Percentiles rank a stretch among this genome's conserved stretches.
Conservation (phyloP, 2,888 invertebrate genomes). For the Rhamnusium bicolor region DNA sequence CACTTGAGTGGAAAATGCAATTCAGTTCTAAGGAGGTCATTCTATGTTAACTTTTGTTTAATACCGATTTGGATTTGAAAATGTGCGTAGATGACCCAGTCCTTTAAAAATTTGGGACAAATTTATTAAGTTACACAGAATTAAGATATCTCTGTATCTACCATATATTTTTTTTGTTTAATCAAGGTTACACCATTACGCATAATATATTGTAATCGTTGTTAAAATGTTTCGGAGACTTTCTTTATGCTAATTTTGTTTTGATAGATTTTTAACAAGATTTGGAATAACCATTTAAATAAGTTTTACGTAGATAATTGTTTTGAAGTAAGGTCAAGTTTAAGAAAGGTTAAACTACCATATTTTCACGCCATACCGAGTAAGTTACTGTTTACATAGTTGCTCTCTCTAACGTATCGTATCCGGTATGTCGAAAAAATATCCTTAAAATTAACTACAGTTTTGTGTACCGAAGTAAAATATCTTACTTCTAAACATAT, state of each 20-base stretch:
- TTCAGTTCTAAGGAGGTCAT: neutral
- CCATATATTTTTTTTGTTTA: too few species aligned
- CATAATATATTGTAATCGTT: neutral
- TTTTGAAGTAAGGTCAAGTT: neutral
- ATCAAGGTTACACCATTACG: neutral
- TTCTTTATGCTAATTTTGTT: neutral
- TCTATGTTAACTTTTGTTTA: neutral
- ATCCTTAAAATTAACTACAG: too few species aligned
- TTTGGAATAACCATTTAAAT: neutral
- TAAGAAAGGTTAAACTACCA: neutral
- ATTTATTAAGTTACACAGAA: neutral
- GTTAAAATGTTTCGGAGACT: neutral
- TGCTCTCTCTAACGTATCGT: too few species aligned
- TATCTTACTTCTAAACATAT: too few species aligned
- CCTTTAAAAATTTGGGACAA: neutral
- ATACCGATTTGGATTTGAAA: neutral
- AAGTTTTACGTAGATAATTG: neutral
- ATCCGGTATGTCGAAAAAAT: too few species aligned
- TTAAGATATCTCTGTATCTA: neutral
- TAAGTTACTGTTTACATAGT: too few species aligned
- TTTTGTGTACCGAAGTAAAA: too few species aligned
- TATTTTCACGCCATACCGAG: too few species aligned
- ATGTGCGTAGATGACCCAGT: neutral
- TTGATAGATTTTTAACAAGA: neutral
- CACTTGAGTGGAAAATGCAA: too few species aligned